phyloP scores from a whole-genome alignment of 2,797 vertebrate species.

The Natrix natrix region DNA sequence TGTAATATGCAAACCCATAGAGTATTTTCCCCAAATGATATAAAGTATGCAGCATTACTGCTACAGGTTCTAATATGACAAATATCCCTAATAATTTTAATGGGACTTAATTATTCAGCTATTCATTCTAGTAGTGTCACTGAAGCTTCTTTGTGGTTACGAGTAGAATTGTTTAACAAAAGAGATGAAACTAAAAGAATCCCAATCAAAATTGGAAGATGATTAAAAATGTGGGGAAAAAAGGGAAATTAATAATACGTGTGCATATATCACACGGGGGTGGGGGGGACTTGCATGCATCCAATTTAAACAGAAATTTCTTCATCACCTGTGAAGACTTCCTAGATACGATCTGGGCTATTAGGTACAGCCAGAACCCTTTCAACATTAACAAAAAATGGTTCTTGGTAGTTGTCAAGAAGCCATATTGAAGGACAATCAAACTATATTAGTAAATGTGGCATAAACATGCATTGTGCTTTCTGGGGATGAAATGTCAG shows the following conservation, averaged over 20 bases:
- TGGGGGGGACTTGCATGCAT: neutral
- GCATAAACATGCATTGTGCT: neutral
- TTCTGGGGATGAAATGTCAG: neutral
- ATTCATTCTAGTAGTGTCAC: neutral
- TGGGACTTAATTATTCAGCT: neutral
- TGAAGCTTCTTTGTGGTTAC: neutral
- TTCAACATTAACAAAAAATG: fast-evolving
- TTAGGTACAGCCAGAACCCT: neutral
- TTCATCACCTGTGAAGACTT: neutral
- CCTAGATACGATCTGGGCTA: neutral
- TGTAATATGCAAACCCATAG: neutral
- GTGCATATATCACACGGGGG: neutral
- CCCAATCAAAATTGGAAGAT: conserved; percentile 3
- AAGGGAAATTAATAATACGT: conserved; percentile 14
- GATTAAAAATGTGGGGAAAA: neutral
- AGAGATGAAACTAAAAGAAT: conserved; percentile 4
- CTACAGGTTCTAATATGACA: neutral
- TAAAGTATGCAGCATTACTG: neutral
- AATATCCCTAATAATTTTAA: neutral
- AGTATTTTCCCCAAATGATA: neutral
- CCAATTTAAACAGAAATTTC: neutral
- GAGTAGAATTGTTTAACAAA: neutral
- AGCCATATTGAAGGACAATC: neutral
- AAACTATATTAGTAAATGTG: neutral
- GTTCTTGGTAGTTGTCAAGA: conserved; percentile 15